Conservation (phyloP, 2,113 vertebrate genomes). For the Emydura subglobosa region DNA sequence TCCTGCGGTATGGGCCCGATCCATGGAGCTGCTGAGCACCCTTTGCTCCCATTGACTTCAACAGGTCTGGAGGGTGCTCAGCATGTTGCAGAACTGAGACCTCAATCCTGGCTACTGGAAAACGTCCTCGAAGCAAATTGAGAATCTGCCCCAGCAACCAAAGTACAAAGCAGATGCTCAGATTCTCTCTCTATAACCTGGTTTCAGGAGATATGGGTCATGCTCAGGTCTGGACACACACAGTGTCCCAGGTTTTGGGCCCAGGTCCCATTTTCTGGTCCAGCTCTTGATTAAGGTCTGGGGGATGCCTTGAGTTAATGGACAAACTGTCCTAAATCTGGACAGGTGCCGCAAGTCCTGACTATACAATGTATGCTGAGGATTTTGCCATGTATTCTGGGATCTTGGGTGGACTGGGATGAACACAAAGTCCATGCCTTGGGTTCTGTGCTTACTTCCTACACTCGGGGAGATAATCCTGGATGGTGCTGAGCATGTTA, state of each 20-base stretch:
- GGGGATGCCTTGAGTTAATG: neutral
- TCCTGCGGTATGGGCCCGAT: neutral
- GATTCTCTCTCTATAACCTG: too few relatives aligned
- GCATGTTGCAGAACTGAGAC: too few relatives aligned
- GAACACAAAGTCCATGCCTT: neutral
- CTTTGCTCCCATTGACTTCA: neutral
- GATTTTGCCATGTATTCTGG: neutral
- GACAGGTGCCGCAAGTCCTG: neutral
- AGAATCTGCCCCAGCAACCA: too few relatives aligned
- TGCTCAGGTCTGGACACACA: too few relatives aligned
- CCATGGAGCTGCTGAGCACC: neutral
- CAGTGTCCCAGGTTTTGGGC: neutral
- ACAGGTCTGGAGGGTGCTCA: neutral
- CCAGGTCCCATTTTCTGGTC: neutral
- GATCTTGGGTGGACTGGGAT: neutral
- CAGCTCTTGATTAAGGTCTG: neutral
- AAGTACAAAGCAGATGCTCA: too few relatives aligned
- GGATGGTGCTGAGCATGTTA: neutral
- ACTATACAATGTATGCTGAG: neutral
- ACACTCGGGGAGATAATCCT: neutral
- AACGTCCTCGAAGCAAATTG: too few relatives aligned
- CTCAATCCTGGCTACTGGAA: too few relatives aligned
- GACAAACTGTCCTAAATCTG: neutral
- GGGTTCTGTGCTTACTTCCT: neutral
- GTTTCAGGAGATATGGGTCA: too few relatives aligned